Percentiles rank a stretch among this genome's conserved stretches.
Evolutionary conservation across 2,888 invertebrate species (phyloP).

Genomic region (Euphydryas editha): DNA sequence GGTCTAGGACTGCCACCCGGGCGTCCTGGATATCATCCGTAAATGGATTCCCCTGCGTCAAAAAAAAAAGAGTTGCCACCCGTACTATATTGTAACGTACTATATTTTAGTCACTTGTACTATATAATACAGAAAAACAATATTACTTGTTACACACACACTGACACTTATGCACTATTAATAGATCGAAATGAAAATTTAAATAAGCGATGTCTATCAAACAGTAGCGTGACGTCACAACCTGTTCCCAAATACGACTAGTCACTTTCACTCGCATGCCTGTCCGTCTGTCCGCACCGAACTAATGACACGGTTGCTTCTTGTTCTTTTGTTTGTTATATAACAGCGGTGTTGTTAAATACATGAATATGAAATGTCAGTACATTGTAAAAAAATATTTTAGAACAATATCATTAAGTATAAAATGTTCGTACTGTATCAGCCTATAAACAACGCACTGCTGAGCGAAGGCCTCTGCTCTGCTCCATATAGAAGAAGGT

Average conservation of each 20-base stretch:
- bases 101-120: too few species aligned
- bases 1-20: too few species aligned
- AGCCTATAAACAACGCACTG: neutral
- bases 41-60: too few species aligned
- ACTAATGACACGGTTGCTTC: slow-evolving; percentile 43
- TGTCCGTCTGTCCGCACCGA: slow-evolving; percentile 52
- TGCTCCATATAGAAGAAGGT: too few species aligned
- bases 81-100: too few species aligned
- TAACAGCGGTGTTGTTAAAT: slow-evolving; percentile 22
- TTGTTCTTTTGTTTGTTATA: slow-evolving; percentile 46
- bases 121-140: too few species aligned
- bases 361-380: neutral
- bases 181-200: slow-evolving; percentile 3
- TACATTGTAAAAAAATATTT: neutral
- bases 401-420: neutral
- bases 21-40: too few species aligned
- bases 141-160: too few species aligned
- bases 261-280: slow-evolving; percentile 77
- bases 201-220: slow-evolving; percentile 6
- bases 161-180: neutral
- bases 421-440: too few species aligned
- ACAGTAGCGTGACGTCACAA: slow-evolving; percentile 39
- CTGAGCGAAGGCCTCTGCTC: too few species aligned
- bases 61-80: too few species aligned
- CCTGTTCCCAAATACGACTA: slow-evolving; percentile 70